Conservation (phyloP, 2,797 vertebrate genomes). For the Peromyscus melanophrys region DNA sequence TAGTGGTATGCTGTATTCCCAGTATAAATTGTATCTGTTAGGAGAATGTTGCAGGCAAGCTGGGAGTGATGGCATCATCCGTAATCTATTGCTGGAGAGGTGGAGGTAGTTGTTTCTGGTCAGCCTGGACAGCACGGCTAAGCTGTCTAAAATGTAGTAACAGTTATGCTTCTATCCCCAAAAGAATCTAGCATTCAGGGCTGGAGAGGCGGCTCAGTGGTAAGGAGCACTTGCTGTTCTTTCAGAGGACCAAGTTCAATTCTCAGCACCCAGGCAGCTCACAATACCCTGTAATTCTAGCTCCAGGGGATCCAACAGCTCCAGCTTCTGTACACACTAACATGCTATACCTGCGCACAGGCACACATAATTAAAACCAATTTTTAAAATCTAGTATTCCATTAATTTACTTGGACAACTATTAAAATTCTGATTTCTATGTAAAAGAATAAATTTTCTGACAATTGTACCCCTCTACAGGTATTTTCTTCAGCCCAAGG, state of each 20-base stretch:
- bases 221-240: neutral
- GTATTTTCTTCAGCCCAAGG: neutral
- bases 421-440: conserved; percentile 47
- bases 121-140: neutral
- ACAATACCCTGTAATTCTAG: neutral
- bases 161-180: neutral
- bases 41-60: conserved; percentile 35
- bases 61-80: neutral
- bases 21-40: neutral
- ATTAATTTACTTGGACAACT: conserved; percentile 5
- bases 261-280: neutral
- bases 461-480: neutral
- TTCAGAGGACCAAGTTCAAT: neutral
- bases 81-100: neutral
- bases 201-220: neutral
- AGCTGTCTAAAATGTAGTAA: neutral
- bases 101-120: neutral
- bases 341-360: neutral
- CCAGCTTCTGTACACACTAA: neutral
- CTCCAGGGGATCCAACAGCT: neutral
- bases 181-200: neutral
- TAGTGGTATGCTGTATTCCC: neutral
- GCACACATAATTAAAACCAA: neutral
- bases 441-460: neutral
- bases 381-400: neutral